Conservation (phyloP, 2,113 vertebrate species). For the Eolophus roseicapilla region DNA sequence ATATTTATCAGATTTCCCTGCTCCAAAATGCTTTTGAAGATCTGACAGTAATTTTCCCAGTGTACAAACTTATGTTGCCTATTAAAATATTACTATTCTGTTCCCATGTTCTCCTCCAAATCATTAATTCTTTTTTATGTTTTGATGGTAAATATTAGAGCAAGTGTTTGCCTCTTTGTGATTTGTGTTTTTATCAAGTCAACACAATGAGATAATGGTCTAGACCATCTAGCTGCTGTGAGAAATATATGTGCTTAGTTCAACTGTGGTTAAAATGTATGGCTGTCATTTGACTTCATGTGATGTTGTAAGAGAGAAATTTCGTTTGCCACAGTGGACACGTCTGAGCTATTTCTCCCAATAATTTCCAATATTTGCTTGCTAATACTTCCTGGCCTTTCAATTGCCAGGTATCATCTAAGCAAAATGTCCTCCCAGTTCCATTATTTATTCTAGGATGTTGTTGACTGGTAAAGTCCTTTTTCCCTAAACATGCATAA, state of each 20-base stretch:
- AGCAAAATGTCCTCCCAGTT: neutral
- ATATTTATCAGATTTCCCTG: neutral
- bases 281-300: neutral
- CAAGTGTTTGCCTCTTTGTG: neutral
- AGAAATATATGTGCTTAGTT: neutral
- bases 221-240: neutral
- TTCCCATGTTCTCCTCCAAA: neutral
- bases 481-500: conserved; percentile 8
- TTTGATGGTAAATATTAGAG: neutral
- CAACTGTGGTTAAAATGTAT: neutral
- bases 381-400: neutral
- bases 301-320: neutral
- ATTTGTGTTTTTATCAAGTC: neutral
- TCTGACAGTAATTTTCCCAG: neutral
- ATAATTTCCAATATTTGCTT: neutral
- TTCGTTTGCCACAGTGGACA: neutral
- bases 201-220: neutral
- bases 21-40: neutral
- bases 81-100: neutral
- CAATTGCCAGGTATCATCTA: neutral
- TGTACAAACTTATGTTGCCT: neutral
- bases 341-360: neutral
- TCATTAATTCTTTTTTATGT: neutral
- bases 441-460: neutral
- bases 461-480: neutral